Conservation (phyloP, 2,888 invertebrate species). For the Eupithecia centaureata region DNA sequence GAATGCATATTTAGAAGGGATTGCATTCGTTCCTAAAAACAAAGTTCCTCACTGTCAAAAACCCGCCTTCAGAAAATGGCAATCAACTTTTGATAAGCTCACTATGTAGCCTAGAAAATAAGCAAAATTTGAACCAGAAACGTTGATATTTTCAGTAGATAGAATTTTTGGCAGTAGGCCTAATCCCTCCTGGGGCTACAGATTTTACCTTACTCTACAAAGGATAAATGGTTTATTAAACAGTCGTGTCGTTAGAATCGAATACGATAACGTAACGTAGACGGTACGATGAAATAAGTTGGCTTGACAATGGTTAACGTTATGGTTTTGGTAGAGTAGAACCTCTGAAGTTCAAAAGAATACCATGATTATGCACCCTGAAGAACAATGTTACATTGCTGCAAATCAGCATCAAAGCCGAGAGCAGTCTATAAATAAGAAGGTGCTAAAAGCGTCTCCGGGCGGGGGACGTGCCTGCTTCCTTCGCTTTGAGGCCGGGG, state of each 20-base stretch:
- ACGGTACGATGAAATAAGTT: not conserved
- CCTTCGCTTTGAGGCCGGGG: constrained; percentile 80
- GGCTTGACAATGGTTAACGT: not conserved
- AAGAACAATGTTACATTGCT: constrained; percentile 72
- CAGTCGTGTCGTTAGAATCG: not conserved
- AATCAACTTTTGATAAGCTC: no score
- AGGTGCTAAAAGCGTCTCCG: constrained; percentile 82
- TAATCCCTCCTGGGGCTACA: no score
- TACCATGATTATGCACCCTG: constrained; percentile 47
- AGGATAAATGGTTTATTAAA: not conserved
- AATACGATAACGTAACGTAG: not conserved
- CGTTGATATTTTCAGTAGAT: no score
- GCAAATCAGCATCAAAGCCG: constrained; percentile 69
- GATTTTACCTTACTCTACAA: not conserved
- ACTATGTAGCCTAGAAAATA: no score
- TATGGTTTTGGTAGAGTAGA: not conserved
- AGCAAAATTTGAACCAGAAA: no score
- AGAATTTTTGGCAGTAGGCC: no score
- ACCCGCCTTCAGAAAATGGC: no score
- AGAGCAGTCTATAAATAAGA: constrained; percentile 79
- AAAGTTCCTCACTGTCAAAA: no score
- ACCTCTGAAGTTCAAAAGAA: constrained; percentile 15
- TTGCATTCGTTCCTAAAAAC: no score
- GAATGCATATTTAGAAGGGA: no score
- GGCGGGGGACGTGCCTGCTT: constrained; percentile 75